Evolutionary conservation across 1,140 invertebrate species (phyloP).

Genomic region (Formica selysi): DNA sequence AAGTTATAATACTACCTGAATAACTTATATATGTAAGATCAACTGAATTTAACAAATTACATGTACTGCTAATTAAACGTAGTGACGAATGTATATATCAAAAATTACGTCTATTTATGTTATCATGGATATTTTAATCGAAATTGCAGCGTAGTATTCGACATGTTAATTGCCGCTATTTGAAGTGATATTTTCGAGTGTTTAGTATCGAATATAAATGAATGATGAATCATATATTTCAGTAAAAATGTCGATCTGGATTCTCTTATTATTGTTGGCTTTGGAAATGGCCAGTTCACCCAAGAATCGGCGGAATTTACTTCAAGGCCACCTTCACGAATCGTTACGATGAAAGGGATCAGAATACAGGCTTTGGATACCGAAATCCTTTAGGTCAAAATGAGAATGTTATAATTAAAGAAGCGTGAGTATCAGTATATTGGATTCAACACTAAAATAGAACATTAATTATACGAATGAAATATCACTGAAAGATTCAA

Average conservation of each 20-base stretch:
- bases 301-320: constrained; percentile 73
- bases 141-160: not conserved
- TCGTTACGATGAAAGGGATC: constrained; percentile 75
- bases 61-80: not conserved
- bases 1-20: not conserved
- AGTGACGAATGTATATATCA: not conserved
- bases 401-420: constrained; percentile 88
- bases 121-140: not conserved
- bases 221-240: constrained; percentile 20
- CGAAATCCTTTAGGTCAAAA: constrained; percentile 55
- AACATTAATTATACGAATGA: constrained; percentile 54
- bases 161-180: not conserved
- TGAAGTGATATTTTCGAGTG: not conserved
- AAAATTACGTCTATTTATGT: constrained; percentile 27
- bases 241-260: constrained; percentile 75
- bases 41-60: not conserved
- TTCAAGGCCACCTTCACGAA: constrained; percentile 72
- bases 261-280: constrained; percentile 69
- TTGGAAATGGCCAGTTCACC: constrained; percentile 67
- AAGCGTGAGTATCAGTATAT: constrained; percentile 87
- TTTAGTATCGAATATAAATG: not conserved
- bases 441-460: not conserved
- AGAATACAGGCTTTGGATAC: constrained; percentile 48
- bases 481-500: constrained; percentile 1
- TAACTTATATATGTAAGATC: not conserved